phyloP scores from a whole-genome alignment of 2,888 invertebrate genomes.

The Orchesella flavescens region DNA sequence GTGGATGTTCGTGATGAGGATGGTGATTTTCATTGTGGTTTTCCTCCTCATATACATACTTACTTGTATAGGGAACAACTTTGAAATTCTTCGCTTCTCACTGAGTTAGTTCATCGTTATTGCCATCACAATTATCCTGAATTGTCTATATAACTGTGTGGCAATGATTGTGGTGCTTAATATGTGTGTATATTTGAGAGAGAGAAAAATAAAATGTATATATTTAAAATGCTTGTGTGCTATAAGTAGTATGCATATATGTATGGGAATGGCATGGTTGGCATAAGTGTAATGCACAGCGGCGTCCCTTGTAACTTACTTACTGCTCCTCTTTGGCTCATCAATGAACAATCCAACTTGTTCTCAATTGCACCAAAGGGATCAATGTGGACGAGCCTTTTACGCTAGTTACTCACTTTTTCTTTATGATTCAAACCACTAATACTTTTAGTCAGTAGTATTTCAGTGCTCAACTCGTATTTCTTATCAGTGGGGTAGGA shows the following conservation, averaged over 20 bases:
- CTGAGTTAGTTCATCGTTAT: conserved; percentile 56
- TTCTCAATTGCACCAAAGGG: conserved; percentile 68
- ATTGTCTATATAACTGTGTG: conserved; percentile 40
- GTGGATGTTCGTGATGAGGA: not conserved
- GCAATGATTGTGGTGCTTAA: conserved; percentile 46
- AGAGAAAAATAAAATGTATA: not conserved
- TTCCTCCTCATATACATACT: conserved; percentile 24
- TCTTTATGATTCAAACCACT: conserved; percentile 56
- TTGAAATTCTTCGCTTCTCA: conserved; percentile 48
- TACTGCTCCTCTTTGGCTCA: conserved; percentile 64
- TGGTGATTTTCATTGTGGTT: conserved; percentile 52
- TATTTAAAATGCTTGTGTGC: conserved; percentile 18
- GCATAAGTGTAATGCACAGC: conserved; percentile 40
- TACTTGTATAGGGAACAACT: conserved; percentile 13
- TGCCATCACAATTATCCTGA: conserved; percentile 44
- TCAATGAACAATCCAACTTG: conserved; percentile 64
- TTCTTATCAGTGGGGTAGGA: conserved; percentile 57
- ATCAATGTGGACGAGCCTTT: conserved; percentile 67
- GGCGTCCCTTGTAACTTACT: conserved; percentile 42
- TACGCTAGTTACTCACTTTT: conserved; percentile 55
- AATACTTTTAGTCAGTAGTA: conserved; percentile 33
- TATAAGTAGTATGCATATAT: conserved; percentile 9
- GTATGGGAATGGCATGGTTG: not conserved
- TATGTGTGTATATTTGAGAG: conserved; percentile 1
- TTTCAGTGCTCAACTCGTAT: conserved; percentile 31